phyloP scores from a whole-genome alignment of 2,888 invertebrate species.

The Eustalomyia histrio region DNA sequence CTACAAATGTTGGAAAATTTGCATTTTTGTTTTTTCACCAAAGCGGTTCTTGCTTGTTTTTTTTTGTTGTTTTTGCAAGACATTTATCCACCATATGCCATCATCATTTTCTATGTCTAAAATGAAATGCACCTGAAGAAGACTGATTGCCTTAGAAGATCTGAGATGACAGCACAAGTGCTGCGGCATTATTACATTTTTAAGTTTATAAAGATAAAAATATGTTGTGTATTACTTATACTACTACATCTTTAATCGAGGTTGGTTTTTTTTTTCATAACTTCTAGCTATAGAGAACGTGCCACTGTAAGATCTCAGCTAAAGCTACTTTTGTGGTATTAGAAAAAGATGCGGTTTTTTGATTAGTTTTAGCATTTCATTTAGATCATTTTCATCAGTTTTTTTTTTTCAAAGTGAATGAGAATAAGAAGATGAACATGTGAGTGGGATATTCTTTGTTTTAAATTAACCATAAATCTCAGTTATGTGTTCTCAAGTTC shows the following conservation, averaged over 20 bases:
- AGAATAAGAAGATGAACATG: neutral
- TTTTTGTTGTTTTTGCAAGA: constrained; percentile 17
- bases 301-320: constrained; percentile 54
- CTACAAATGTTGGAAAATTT: constrained; percentile 58
- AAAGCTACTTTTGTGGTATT: neutral
- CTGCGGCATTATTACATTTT: constrained; percentile 64
- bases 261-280: constrained; percentile 25
- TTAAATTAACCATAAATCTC: constrained; percentile 37
- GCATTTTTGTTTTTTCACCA: constrained; percentile 36
- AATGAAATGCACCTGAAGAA: constrained; percentile 64
- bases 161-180: constrained; percentile 66
- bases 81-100: constrained; percentile 65
- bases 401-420: neutral
- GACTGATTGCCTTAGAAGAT: constrained; percentile 62
- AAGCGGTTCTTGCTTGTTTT: constrained; percentile 34
- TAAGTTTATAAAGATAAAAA: constrained; percentile 56
- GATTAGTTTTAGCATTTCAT: constrained; percentile 61
- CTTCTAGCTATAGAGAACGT: constrained; percentile 59
- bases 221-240: constrained; percentile 23
- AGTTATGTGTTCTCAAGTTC: constrained; percentile 21
- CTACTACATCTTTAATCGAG: constrained; percentile 44
- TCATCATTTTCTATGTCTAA: constrained; percentile 62
- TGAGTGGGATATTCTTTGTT: constrained; percentile 41
- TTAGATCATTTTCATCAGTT: constrained; percentile 45
- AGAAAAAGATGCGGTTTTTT: constrained; percentile 60